A percentile compares a stretch with the other conserved stretches of the same genome.
phyloP scores from a whole-genome alignment of 2,797 vertebrate species.

The Alca torda region DNA sequence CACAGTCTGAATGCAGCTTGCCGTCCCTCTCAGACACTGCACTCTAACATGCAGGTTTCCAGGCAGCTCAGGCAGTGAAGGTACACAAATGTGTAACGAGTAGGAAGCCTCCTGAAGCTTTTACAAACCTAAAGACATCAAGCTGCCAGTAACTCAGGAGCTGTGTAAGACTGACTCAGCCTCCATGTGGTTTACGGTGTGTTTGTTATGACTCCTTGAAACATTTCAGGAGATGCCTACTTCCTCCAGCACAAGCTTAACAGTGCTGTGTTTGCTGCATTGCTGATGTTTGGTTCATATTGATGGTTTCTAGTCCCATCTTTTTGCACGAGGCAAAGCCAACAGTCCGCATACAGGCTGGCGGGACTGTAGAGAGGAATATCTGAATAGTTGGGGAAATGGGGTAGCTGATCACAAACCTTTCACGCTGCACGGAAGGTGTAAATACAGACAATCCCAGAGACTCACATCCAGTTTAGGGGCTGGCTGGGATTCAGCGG shows the following conservation, averaged over 20 bases:
- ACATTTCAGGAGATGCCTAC: not conserved
- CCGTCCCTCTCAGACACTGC: not conserved
- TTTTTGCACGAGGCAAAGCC: not conserved
- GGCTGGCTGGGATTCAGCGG: not conserved
- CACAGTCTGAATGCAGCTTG: not conserved
- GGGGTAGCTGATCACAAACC: not conserved
- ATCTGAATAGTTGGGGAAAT: not conserved
- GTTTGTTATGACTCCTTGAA: slow-evolving; percentile 6
- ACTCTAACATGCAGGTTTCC: not conserved
- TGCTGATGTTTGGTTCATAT: not conserved
- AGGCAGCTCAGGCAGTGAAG: not conserved
- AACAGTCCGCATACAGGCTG: not conserved
- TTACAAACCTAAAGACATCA: slow-evolving; percentile 34
- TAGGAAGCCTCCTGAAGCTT: slow-evolving; percentile 36
- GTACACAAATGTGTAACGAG: slow-evolving; percentile 44
- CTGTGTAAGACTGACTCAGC: slow-evolving; percentile 51
- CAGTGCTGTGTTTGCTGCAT: not conserved
- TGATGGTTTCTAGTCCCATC: not conserved
- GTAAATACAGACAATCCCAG: not conserved
- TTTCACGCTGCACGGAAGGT: not conserved
- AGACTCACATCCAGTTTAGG: not conserved
- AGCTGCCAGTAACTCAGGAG: slow-evolving; percentile 45
- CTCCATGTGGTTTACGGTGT: slow-evolving; percentile 19
- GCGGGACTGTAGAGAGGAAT: not conserved
- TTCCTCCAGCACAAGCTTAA: not conserved